A percentile compares a stretch with the other conserved stretches of the same genome.
These are phyloP conservation scores for Chelon labrosus DNA, from an alignment of 2,797 vertebrate species.

Conservation along the genomic window DNA sequence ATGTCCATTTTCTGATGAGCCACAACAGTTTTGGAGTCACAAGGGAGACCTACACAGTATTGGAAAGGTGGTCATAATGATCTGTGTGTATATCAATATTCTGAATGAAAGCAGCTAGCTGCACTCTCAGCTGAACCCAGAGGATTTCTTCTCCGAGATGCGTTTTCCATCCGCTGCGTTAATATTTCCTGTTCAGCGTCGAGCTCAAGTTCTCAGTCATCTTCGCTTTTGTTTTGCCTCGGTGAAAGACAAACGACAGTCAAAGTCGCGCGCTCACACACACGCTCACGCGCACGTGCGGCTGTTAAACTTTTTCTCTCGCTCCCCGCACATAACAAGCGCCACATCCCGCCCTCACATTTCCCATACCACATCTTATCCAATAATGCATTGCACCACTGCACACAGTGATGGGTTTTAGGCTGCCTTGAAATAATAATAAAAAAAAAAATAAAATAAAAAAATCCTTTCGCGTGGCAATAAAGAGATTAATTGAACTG, in stretches of 20 bases:
- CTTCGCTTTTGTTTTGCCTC: conserved; percentile 9
- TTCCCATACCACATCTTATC: neutral
- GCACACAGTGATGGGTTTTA: neutral
- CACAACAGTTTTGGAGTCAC: too few species aligned
- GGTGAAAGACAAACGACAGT: neutral
- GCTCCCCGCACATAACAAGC: neutral
- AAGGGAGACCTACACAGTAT: too few species aligned
- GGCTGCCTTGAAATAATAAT: neutral
- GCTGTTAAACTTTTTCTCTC: neutral
- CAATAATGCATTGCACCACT: conserved; percentile 7
- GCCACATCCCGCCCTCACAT: neutral
- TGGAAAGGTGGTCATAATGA: too few species aligned
- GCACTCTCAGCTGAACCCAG: neutral
- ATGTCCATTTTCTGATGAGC: too few species aligned
- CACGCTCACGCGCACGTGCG: neutral
- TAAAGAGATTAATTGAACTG: conserved; percentile 6
- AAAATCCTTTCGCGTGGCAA: neutral
- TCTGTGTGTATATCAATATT: neutral
- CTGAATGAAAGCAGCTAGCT: neutral
- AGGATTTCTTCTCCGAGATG: neutral
- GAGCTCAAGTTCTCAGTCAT: neutral
- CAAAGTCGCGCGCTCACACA: neutral
- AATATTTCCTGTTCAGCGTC: conserved; percentile 2
- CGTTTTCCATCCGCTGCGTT: neutral
- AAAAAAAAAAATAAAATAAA: neutral